Conservation (phyloP, 1,140 invertebrate genomes). For the Mactra quadrangularis region DNA sequence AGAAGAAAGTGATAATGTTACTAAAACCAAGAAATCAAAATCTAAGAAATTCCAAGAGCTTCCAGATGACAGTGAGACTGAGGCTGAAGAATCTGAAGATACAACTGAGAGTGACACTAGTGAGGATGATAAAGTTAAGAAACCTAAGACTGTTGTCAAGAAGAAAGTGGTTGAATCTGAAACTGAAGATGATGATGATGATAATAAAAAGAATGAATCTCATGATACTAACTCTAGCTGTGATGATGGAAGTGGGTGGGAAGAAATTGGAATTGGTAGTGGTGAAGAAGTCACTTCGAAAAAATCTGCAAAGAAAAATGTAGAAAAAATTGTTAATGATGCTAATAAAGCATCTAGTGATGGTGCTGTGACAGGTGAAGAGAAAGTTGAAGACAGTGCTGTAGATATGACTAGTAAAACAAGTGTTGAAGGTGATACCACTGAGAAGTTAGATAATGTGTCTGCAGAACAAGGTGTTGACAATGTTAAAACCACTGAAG, state of each 20-base stretch:
- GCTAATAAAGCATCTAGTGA: not conserved
- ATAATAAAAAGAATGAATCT: slow-evolving; percentile 37
- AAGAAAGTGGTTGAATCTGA: slow-evolving; percentile 66
- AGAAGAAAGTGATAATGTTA: slow-evolving; percentile 45
- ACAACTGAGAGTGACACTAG: slow-evolving; percentile 49
- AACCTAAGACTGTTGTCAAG: slow-evolving; percentile 42
- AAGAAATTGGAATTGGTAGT: slow-evolving; percentile 42
- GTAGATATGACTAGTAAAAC: not conserved
- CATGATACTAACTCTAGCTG: not conserved
- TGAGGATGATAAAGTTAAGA: slow-evolving; percentile 41
- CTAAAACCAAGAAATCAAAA: slow-evolving; percentile 36
- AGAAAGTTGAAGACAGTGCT: not conserved
- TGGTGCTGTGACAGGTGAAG: not conserved
- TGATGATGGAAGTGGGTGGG: slow-evolving; percentile 41
- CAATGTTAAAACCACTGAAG: slow-evolving; percentile 2
- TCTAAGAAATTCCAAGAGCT: slow-evolving; percentile 32
- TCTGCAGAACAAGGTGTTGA: not conserved
- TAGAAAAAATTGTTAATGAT: slow-evolving; percentile 44
- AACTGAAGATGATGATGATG: slow-evolving; percentile 48
- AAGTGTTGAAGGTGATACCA: not conserved
- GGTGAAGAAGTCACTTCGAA: not conserved
- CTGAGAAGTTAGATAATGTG: not conserved
- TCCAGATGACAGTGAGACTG: slow-evolving; percentile 51
- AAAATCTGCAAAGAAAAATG: not conserved
- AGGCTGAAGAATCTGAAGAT: slow-evolving; percentile 33